Evolutionary conservation across 2,113 vertebrate genomes (phyloP).

Genomic region (Laterallus jamaicensis): DNA sequence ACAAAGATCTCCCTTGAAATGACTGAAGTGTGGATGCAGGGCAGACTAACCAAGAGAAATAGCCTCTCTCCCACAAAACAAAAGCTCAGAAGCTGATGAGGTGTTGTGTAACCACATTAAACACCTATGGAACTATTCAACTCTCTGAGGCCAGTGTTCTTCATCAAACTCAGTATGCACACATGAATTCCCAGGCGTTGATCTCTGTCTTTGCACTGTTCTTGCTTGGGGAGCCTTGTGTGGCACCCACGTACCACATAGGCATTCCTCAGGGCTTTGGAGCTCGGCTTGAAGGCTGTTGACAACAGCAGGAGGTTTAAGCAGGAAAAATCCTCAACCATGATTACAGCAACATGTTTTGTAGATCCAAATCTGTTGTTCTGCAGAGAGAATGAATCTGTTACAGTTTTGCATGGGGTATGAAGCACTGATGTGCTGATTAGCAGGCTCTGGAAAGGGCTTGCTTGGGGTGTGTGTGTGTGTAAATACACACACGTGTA

Average conservation of each 20-base stretch:
- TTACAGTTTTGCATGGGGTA: rapidly evolving
- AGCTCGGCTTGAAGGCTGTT: conserved; percentile 72
- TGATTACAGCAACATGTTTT: conserved; percentile 87
- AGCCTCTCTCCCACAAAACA: background rate
- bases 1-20: background rate
- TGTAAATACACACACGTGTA: background rate
- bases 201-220: conserved; percentile 82
- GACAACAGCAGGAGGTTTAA: conserved; percentile 76
- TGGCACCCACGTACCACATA: background rate
- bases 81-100: background rate
- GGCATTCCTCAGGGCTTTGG: conserved; percentile 45
- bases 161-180: background rate
- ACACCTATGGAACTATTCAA: background rate
- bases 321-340: conserved; percentile 89
- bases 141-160: background rate
- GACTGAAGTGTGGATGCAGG: background rate
- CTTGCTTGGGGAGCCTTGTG: conserved; percentile 68
- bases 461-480: background rate
- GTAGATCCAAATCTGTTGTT: conserved; percentile 85
- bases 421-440: rapidly evolving
- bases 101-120: background rate
- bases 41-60: background rate
- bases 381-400: background rate
- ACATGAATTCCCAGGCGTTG: background rate
- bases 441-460: background rate